Percentiles rank a stretch among this genome's conserved stretches.
Conservation (phyloP, 2,113 vertebrate genomes). For the Synodontis membranacea region DNA sequence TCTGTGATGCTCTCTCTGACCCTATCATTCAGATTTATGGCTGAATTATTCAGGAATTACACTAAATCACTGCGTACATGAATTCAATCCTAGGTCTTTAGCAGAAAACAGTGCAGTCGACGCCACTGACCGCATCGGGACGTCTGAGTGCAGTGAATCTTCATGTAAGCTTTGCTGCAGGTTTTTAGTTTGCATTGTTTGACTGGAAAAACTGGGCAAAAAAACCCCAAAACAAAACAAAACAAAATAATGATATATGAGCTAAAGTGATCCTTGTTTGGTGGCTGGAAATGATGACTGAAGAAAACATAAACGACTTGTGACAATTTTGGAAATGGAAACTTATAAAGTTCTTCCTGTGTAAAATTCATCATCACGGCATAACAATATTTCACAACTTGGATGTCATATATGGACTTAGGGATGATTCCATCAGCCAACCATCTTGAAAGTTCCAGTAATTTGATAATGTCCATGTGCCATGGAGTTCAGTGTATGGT, state of each 20-base stretch:
- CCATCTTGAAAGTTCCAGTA: neutral
- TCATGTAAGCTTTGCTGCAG: neutral
- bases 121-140: neutral
- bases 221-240: neutral
- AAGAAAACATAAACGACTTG: neutral
- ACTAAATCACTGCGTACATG: neutral
- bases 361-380: neutral
- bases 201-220: neutral
- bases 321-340: neutral
- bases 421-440: neutral
- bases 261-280: neutral
- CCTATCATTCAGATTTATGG: slow-evolving; percentile 2
- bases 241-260: neutral
- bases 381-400: neutral
- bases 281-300: too few relatives aligned
- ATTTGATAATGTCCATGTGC: neutral
- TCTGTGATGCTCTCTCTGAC: neutral
- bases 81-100: slow-evolving; percentile 1
- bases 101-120: neutral
- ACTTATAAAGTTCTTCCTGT: neutral
- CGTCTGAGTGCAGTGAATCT: slow-evolving; percentile 19
- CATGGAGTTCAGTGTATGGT: neutral
- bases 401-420: too few relatives aligned
- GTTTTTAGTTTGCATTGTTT: neutral
- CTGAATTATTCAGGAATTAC: slow-evolving; percentile 6